Evolutionary conservation across 1,140 invertebrate genomes (phyloP).

Genomic region (Ylistrum balloti): DNA sequence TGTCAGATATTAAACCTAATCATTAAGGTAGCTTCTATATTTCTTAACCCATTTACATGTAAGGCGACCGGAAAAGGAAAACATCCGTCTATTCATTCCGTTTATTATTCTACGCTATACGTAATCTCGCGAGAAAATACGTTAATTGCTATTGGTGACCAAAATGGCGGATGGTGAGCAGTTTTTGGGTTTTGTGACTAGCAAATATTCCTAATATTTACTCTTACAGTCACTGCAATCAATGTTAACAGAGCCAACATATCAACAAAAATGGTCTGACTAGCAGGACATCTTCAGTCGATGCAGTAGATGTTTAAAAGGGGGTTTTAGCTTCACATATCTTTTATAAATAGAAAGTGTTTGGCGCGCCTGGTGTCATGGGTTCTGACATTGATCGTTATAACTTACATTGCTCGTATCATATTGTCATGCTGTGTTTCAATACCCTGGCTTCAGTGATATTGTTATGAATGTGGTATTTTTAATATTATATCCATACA

Average conservation of each 20-base stretch:
- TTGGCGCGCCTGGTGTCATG: not conserved
- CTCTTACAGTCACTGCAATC: not conserved
- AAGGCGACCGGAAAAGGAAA: too few species aligned
- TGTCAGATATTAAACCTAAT: too few species aligned
- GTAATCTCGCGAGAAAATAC: conserved; percentile 20
- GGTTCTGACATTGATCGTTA: not conserved
- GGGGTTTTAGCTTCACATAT: too few species aligned
- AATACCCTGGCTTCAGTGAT: too few species aligned
- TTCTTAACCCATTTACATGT: too few species aligned
- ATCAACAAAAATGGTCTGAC: not conserved
- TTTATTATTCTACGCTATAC: not conserved
- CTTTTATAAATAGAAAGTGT: not conserved
- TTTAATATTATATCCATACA: too few species aligned
- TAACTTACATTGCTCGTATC: too few species aligned
- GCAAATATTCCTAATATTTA: not conserved
- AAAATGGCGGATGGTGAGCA: conserved; percentile 37
- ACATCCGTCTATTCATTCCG: too few species aligned
- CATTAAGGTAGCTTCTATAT: too few species aligned
- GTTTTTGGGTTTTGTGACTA: not conserved
- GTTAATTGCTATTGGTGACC: conserved; percentile 32
- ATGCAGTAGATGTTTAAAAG: too few species aligned
- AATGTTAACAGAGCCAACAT: not conserved
- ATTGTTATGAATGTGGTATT: too few species aligned
- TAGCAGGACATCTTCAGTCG: not conserved
- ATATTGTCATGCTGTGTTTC: too few species aligned